Base-by-base conservation (phyloP, 2,113 vertebrate genomes). In the Melanerpes formicivorus region DNA sequence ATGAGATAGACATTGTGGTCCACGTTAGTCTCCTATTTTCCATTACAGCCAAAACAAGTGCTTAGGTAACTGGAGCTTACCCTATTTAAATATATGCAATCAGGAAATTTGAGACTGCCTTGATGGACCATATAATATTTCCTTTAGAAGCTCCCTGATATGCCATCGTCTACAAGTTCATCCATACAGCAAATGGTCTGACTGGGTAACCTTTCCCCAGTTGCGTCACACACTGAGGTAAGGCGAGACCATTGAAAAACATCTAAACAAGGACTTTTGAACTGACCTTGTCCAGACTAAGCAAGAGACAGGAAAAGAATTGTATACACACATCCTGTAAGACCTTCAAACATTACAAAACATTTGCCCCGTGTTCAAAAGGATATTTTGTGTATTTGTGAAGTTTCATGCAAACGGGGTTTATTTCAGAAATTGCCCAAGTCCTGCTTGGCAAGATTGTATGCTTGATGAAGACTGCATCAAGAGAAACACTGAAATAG, bases 81-180 rank as follows among this genome's bases (percentile, higher is more conserved):
- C 96, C 97, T 96, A 90, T 96, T 97, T 96, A 97, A 98, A 97
- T 97, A 97, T 97, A 97, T 97, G 96, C 97, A 97, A 96, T 97
- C 97, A 96, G 97, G 97, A 97, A 97, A 98, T 97, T 97, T 96
- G 97, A 98, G 96, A 95, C 94, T 67, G 89, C 82, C 96, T 96
- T 97, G 97, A 97, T 97, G 97, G 97, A 96, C 91, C 95, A 97
- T 98, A 95, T 98, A 98, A 97, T 98, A 98, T 98, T 98, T 98
- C 97, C 96, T 90, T 97, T 90, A 97, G 97, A 97, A 97, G 96
- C 89, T 94, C 91, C 90, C 96, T 96, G 97, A 97, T 97, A 97
- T 90, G 93, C 91, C 95, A 90, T 95, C 4, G 83, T 93, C 96
- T 97, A 96, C 96, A 95, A 97, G 96, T 96, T 97, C 96, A 97